Conservation (phyloP, 2,888 invertebrate genomes). For the Drosophila infuscata region DNA sequence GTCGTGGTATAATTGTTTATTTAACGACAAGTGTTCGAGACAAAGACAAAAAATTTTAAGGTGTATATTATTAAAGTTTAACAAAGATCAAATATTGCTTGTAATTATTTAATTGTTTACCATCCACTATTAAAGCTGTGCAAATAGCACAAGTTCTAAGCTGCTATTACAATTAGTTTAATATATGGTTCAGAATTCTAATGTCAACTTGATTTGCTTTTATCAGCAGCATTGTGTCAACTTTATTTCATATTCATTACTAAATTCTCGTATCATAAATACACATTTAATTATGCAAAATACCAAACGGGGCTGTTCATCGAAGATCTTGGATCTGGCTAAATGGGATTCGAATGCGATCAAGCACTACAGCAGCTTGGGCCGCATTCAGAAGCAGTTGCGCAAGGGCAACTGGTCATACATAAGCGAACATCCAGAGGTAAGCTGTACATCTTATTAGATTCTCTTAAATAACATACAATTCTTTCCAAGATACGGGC, state of each 20-base stretch:
- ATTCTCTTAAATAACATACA: background rate
- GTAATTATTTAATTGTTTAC: background rate
- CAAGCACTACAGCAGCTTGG: constrained; percentile 47
- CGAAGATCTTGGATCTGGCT: constrained; percentile 58
- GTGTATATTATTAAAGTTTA: constrained; percentile 5
- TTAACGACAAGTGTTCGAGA: constrained; percentile 34
- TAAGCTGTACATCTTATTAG: background rate
- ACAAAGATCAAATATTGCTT: background rate
- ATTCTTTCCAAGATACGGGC: constrained; percentile 68
- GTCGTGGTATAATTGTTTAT: constrained; percentile 14
- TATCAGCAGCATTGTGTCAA: background rate
- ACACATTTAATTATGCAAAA: constrained; percentile 22
- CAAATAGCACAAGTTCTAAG: background rate
- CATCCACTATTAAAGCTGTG: background rate
- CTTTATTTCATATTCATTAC: background rate
- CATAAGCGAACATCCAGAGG: constrained; percentile 67
- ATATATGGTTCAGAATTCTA: background rate
- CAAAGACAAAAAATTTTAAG: constrained; percentile 20
- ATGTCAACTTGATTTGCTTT: background rate
- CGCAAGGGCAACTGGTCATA: constrained; percentile 64
- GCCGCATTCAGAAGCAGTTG: constrained; percentile 61
- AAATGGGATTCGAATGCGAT: constrained; percentile 66
- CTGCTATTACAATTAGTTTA: background rate
- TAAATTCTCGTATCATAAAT: constrained; percentile 19
- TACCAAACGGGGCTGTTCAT: background rate